Evolutionary conservation across 2,113 vertebrate species (phyloP).

Genomic region (Chitala chitala): DNA sequence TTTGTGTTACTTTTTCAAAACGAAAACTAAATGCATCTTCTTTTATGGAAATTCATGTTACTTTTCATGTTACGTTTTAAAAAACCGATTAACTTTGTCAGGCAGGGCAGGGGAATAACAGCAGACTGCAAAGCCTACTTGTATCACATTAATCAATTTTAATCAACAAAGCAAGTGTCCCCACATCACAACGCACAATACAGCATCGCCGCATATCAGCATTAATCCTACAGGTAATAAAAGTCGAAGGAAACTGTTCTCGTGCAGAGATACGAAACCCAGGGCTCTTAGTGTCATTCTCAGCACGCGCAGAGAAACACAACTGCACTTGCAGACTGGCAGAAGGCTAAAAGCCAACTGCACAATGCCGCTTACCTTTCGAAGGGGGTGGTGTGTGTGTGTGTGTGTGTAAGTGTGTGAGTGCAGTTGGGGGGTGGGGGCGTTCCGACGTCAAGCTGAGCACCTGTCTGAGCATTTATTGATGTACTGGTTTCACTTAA

Average conservation of each 20-base stretch:
- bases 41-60: too few relatives aligned
- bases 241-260: slow-evolving; percentile 12
- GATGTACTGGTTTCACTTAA: slow-evolving; percentile 39
- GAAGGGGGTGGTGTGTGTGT: too few relatives aligned
- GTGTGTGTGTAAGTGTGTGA: too few relatives aligned
- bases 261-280: slow-evolving; percentile 35
- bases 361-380: not conserved
- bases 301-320: not conserved
- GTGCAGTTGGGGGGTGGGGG: not conserved
- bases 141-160: not conserved
- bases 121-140: not conserved
- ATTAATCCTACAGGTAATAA: slow-evolving; percentile 49
- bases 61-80: not conserved
- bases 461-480: slow-evolving; percentile 27
- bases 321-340: not conserved
- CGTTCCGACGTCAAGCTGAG: not conserved
- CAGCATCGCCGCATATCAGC: slow-evolving; percentile 24
- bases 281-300: slow-evolving; percentile 52
- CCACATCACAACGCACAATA: slow-evolving; percentile 38
- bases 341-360: not conserved
- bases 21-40: too few relatives aligned
- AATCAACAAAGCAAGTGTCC: not conserved
- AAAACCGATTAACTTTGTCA: not conserved
- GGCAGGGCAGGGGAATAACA: not conserved
- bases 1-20: too few relatives aligned